Base-by-base conservation (phyloP, 2,888 invertebrate genomes). In the Hymenopus coronatus region DNA sequence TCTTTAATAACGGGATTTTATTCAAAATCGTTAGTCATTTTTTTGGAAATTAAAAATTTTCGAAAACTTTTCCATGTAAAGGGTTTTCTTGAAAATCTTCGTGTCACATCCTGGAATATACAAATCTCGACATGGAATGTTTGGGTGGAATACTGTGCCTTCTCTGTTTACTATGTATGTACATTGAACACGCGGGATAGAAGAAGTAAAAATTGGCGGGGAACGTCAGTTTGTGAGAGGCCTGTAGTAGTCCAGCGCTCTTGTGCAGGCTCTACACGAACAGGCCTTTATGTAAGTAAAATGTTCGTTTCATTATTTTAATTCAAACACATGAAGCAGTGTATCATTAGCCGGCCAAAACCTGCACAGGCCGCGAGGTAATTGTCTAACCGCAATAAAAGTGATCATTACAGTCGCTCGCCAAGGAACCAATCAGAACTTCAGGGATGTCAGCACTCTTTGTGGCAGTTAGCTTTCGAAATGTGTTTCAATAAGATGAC, bases 301-400 rank as follows among this genome's bases (percentile, higher is more conserved):
- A 88, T 89, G 90, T 46, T 88, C 89, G 87, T 90, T 90, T 90
- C 90, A 90, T 90, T 88, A 90, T 89, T 90, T 89, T 90, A 90
- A 90, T 87, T 82, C 88, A 70, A 70, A 70, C 25, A 70, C 25
- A 25, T 70, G 54, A 15, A 70, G 25, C 3, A 70, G 20, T 70
- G 54, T 70, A 70, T 70, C 20, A 70, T 70, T 70, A 70, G 9
- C 20, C 20, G 54, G 6, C 54, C 54, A 20, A 70, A 70, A 25
- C 54, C 54, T 70, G 54, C 54, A 20, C 54, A 70, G 54, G 54
- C 54, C 54, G 54, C 54, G 14, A 70, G 54, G 54, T 70, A 70
- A 70, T 70, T 70, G 54, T 70, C 54, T 70, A 70, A 70, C 54
- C 20, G 54, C 54, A 70, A 70, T 70, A 70, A 70, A 25, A 70